A percentile compares a stretch with the other conserved stretches of the same genome.
Conservation (phyloP, 2,888 invertebrate genomes). For the Drosophila fungiperda region DNA sequence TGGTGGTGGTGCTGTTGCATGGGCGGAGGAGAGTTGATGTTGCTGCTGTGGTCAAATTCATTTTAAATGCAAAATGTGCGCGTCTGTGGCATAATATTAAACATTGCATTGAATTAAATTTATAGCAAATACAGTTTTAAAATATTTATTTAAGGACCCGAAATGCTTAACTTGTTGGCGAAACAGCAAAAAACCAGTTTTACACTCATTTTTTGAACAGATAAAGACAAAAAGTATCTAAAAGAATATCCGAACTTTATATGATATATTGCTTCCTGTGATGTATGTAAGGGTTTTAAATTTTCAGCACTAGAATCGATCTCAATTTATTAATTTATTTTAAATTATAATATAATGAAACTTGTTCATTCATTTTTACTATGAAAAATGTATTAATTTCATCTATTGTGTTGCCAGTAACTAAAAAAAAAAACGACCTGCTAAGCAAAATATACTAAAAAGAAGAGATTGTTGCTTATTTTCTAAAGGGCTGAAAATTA, state of each 20-base stretch:
- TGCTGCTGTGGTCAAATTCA: conserved; percentile 53
- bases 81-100: conserved; percentile 33
- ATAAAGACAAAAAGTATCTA: neutral
- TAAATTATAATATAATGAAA: neutral
- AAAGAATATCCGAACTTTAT: neutral
- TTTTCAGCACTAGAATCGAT: neutral
- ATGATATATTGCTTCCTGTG: neutral
- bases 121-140: neutral
- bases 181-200: neutral
- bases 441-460: neutral
- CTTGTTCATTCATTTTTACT: neutral
- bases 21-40: conserved; percentile 13
- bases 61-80: conserved; percentile 58
- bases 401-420: neutral
- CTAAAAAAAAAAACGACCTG: neutral
- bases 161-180: too few species aligned
- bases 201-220: neutral
- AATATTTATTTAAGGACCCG: neutral
- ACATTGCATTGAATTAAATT: conserved; percentile 22
- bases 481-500: neutral
- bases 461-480: neutral
- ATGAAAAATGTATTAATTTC: neutral
- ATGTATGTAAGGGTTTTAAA: neutral
- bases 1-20: conserved; percentile 1
- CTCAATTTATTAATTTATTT: neutral